These are phyloP conservation scores for Rana temporaria DNA, from an alignment of 2,113 vertebrate species.

Conservation along the genomic window DNA sequence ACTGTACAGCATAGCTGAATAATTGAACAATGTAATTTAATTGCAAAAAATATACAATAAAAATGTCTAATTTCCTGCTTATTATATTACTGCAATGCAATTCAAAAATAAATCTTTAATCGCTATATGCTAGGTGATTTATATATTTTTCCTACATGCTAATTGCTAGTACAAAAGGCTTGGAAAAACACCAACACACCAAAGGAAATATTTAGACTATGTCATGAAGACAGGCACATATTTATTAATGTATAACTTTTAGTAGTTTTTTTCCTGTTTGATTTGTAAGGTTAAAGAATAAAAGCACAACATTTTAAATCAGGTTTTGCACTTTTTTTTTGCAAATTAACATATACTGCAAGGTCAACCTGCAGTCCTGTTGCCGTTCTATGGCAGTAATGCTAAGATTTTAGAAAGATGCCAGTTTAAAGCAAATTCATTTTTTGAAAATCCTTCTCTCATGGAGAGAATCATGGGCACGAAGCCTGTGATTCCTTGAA, in stretches of 20 bases:
- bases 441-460: too few species aligned
- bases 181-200: constrained; percentile 34
- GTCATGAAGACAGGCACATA: constrained; percentile 33
- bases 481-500: too few species aligned
- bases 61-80: constrained; percentile 78
- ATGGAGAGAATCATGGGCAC: too few species aligned
- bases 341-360: too few species aligned
- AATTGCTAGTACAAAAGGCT: constrained; percentile 75
- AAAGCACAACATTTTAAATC: too few species aligned
- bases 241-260: constrained; percentile 28
- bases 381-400: too few species aligned
- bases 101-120: constrained; percentile 80
- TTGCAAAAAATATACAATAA: constrained; percentile 73
- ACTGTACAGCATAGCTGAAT: constrained; percentile 69
- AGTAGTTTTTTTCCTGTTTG: too few species aligned
- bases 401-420: too few species aligned
- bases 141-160: constrained; percentile 82
- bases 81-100: constrained; percentile 79
- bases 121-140: constrained; percentile 77
- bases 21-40: constrained; percentile 73
- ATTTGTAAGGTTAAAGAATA: too few species aligned
- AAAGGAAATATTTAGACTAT: constrained; percentile 33
- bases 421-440: too few species aligned
- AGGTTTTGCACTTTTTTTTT: too few species aligned
- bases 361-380: too few species aligned